Evolutionary conservation across 2,888 invertebrate genomes (phyloP).

Genomic region (Rhagophthalmus giganteus): DNA sequence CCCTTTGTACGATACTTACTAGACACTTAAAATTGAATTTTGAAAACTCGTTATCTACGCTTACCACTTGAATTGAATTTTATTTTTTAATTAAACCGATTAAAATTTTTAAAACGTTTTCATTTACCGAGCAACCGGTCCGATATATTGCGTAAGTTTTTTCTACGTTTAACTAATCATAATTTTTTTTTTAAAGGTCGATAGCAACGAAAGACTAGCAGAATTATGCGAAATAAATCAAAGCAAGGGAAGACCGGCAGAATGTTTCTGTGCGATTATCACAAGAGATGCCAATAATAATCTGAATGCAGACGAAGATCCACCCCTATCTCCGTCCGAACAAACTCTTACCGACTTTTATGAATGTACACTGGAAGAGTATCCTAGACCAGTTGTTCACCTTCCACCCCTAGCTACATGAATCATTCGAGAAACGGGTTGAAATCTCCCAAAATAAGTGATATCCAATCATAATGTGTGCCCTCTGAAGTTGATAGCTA

Average conservation of each 20-base stretch:
- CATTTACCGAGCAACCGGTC: neutral
- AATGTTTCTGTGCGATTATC: conserved; percentile 62
- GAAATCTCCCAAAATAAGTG: conserved; percentile 10
- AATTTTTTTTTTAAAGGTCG: conserved; percentile 63
- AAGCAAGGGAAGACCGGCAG: conserved; percentile 49
- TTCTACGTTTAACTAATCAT: too few relatives aligned
- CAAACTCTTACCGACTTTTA: conserved; percentile 68
- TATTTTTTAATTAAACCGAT: too few relatives aligned
- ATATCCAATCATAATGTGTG: too few relatives aligned
- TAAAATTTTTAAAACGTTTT: too few relatives aligned
- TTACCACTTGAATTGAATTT: too few relatives aligned
- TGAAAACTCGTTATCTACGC: too few relatives aligned
- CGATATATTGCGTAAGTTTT: too few relatives aligned
- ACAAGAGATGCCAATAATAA: conserved; percentile 55
- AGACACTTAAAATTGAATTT: too few relatives aligned
- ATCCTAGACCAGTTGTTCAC: conserved; percentile 66
- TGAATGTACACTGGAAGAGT: conserved; percentile 66
- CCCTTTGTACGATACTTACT: too few relatives aligned
- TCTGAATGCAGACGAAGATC: conserved; percentile 55
- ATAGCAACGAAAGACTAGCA: conserved; percentile 59
- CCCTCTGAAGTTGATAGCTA: neutral
- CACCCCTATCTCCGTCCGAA: conserved; percentile 63
- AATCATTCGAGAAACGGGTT: conserved; percentile 8
- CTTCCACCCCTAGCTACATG: conserved; percentile 54
- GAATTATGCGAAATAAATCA: conserved; percentile 57